phyloP scores from a whole-genome alignment of 2,888 invertebrate species.

The Orchesella flavescens region DNA sequence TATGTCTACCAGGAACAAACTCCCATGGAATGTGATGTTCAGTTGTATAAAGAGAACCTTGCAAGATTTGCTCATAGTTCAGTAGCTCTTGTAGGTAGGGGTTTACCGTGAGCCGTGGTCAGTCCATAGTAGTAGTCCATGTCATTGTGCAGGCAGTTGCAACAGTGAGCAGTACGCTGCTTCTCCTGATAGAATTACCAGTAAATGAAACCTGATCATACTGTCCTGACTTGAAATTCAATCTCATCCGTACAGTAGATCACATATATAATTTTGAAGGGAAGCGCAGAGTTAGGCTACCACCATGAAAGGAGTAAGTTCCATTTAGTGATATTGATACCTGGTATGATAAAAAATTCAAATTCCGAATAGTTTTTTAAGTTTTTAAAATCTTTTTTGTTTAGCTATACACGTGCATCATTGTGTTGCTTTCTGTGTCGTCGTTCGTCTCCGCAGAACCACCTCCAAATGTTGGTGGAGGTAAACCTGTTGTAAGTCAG shows the following conservation, averaged over 20 bases:
- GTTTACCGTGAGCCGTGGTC: constrained; percentile 48
- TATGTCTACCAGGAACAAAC: constrained; percentile 48
- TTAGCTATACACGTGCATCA: constrained; percentile 5
- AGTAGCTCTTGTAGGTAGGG: constrained; percentile 42
- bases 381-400: constrained; percentile 1
- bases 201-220: not conserved
- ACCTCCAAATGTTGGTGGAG: constrained; percentile 15
- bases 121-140: too few species aligned
- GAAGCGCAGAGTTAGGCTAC: constrained; percentile 22
- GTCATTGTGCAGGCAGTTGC: constrained; percentile 61
- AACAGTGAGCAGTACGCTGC: constrained; percentile 56
- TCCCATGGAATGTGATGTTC: constrained; percentile 21
- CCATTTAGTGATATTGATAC: not conserved
- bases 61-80: constrained; percentile 49
- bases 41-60: constrained; percentile 40
- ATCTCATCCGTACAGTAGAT: not conserved
- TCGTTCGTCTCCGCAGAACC: constrained; percentile 18
- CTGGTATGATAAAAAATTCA: too few species aligned
- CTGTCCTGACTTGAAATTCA: not conserved
- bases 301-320: constrained; percentile 34
- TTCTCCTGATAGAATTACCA: constrained; percentile 28
- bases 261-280: not conserved
- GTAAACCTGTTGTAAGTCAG: constrained; percentile 51
- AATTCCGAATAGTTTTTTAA: too few species aligned
- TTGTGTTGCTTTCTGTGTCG: too few species aligned